Percentiles rank a stretch among this genome's conserved stretches.
Evolutionary conservation across 1,140 invertebrate species (phyloP).

Genomic region (Leptestheria dahalacensis): DNA sequence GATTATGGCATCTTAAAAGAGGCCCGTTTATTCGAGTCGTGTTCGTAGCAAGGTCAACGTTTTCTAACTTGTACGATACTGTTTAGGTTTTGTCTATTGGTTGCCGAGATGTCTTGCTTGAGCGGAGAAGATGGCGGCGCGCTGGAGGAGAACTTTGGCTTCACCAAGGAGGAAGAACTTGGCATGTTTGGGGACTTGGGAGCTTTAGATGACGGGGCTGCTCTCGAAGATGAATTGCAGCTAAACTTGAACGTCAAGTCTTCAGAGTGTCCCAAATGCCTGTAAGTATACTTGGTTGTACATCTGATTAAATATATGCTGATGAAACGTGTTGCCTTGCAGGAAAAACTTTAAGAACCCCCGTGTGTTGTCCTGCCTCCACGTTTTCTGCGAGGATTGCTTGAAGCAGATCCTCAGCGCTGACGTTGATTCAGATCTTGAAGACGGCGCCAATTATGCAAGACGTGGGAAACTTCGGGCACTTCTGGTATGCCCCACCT

Average conservation of each 20-base stretch:
- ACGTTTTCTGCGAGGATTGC: slow-evolving; percentile 82
- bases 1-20: too few species aligned
- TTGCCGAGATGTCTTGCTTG: neutral
- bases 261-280: slow-evolving; percentile 7
- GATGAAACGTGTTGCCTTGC: slow-evolving; percentile 24
- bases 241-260: neutral
- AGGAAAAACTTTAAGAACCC: slow-evolving; percentile 57
- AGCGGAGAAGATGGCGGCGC: neutral
- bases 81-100: neutral
- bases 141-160: neutral
- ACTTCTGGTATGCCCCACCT: slow-evolving; percentile 47
- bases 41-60: neutral
- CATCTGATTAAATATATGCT: neutral
- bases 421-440: slow-evolving; percentile 44
- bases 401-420: slow-evolving; percentile 50
- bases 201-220: slow-evolving; percentile 4
- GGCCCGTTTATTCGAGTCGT: neutral
- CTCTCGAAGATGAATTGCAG: slow-evolving; percentile 14
- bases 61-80: neutral
- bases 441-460: slow-evolving; percentile 20
- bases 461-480: slow-evolving; percentile 2
- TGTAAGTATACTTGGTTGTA: neutral
- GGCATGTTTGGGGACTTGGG: slow-evolving; percentile 14
- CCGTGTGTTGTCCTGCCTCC: slow-evolving; percentile 73
- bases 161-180: slow-evolving; percentile 5